Conservation (phyloP, 1,140 invertebrate species). For the Elymnias hypermnestra region DNA sequence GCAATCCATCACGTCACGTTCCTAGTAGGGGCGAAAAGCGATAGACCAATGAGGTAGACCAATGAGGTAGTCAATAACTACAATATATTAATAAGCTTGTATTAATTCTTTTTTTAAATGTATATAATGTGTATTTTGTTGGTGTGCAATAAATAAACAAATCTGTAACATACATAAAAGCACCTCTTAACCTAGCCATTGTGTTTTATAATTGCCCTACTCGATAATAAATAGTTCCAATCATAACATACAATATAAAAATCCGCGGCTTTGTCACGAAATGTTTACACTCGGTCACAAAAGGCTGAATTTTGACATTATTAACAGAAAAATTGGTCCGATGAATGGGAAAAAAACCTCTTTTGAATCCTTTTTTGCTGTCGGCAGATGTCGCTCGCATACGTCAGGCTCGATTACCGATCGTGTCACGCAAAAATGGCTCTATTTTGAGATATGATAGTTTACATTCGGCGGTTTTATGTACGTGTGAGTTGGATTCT, state of each 20-base stretch:
- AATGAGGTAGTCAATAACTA: background rate
- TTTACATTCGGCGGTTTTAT: slow-evolving; percentile 2
- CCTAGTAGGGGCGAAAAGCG: too few species aligned
- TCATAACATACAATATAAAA: slow-evolving; percentile 4
- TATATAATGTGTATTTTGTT: too few species aligned
- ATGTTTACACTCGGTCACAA: slow-evolving; percentile 53
- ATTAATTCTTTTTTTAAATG: too few species aligned
- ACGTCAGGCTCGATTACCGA: slow-evolving; percentile 24
- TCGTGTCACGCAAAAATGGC: slow-evolving; percentile 23
- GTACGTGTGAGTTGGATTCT: background rate
- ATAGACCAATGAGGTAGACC: too few species aligned
- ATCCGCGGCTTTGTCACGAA: slow-evolving; percentile 33
- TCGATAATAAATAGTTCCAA: background rate
- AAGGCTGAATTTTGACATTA: slow-evolving; percentile 52
- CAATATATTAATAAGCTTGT: too few species aligned
- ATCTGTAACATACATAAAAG: too few species aligned
- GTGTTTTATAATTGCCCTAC: background rate
- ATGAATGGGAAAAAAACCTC: slow-evolving; percentile 30
- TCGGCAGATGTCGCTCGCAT: slow-evolving; percentile 26
- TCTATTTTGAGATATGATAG: slow-evolving; percentile 24
- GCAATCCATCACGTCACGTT: too few species aligned
- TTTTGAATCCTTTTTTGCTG: slow-evolving; percentile 22
- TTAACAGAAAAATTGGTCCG: slow-evolving; percentile 59
- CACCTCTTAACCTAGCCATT: background rate
- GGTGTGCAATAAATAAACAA: too few species aligned